Evolutionary conservation across 2,888 invertebrate genomes (phyloP).

Genomic region (Phortica magna): DNA sequence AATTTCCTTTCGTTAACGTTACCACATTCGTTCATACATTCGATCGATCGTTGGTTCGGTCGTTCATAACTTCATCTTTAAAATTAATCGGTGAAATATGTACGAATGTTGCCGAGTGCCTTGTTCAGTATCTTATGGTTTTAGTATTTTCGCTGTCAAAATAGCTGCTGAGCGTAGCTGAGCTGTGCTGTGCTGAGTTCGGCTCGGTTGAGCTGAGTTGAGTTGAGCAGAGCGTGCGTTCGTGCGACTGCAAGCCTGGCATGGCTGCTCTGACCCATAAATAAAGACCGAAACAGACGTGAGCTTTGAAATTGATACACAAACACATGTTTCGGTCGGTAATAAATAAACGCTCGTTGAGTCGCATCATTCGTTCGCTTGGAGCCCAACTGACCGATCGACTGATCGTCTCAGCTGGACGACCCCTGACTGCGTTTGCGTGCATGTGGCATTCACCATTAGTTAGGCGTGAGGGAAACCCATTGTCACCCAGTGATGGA

Average conservation of each 20-base stretch:
- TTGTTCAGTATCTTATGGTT: conserved; percentile 56
- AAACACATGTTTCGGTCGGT: conserved; percentile 58
- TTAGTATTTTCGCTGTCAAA: conserved; percentile 72
- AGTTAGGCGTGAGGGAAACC: conserved; percentile 52
- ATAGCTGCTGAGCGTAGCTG: conserved; percentile 54
- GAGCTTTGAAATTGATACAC: conserved; percentile 59
- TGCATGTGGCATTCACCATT: background rate
- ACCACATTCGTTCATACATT: background rate
- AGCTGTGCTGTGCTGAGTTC: background rate
- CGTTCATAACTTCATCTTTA: conserved; percentile 71
- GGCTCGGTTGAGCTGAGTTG: background rate
- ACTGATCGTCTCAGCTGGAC: background rate
- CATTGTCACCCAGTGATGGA: conserved; percentile 56
- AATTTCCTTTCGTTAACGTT: conserved; percentile 52
- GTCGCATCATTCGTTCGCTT: conserved; percentile 36
- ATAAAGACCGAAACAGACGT: conserved; percentile 50
- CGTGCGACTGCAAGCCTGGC: conserved; percentile 25
- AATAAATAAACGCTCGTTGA: conserved; percentile 32
- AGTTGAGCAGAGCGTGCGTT: conserved; percentile 14
- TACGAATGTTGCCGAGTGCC: conserved; percentile 37
- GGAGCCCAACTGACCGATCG: conserved; percentile 41
- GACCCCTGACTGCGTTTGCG: conserved; percentile 48
- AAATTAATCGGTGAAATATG: conserved; percentile 75
- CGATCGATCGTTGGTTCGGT: conserved; percentile 44
- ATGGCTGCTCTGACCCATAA: conserved; percentile 62